A percentile compares a stretch with the other conserved stretches of the same genome.
These are phyloP conservation scores for Ichneumoninae sp. DNA, from an alignment of 2,888 invertebrate genomes.

Conservation along the genomic window DNA sequence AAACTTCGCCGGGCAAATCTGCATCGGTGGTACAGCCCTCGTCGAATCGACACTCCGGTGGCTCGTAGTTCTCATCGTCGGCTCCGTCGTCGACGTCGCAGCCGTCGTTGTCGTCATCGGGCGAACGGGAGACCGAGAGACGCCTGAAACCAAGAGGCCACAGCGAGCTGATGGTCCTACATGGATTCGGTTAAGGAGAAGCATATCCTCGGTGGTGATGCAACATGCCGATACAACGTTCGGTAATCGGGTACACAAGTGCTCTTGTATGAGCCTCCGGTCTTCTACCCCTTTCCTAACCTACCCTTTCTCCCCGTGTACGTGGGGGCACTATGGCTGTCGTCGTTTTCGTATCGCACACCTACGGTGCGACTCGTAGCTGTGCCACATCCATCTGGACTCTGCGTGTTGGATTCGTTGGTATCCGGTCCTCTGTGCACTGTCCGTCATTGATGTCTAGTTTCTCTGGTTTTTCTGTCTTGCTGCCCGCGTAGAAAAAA, in stretches of 20 bases:
- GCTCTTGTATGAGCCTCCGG: conserved; percentile 51
- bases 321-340: conserved; percentile 18
- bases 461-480: background rate
- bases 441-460: too few species aligned
- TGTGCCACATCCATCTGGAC: conserved; percentile 11
- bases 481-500: background rate
- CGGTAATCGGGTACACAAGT: conserved; percentile 59
- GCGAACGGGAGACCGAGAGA: conserved; percentile 27
- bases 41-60: conserved; percentile 51
- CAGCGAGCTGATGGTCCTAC: conserved; percentile 44
- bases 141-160: conserved; percentile 16
- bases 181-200: conserved; percentile 64
- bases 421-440: background rate
- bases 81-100: conserved; percentile 31
- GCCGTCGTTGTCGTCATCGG: conserved; percentile 14
- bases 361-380: conserved; percentile 11
- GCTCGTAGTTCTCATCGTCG: conserved; percentile 40
- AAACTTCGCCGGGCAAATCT: conserved; percentile 50
- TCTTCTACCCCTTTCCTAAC: conserved; percentile 30
- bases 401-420: conserved; percentile 8
- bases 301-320: background rate
- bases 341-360: conserved; percentile 17
- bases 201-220: conserved; percentile 58
- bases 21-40: conserved; percentile 26
- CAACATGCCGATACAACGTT: conserved; percentile 60